These are phyloP conservation scores for Mactromeris polynyma DNA, from an alignment of 2,888 invertebrate species.

Conservation along the genomic window DNA sequence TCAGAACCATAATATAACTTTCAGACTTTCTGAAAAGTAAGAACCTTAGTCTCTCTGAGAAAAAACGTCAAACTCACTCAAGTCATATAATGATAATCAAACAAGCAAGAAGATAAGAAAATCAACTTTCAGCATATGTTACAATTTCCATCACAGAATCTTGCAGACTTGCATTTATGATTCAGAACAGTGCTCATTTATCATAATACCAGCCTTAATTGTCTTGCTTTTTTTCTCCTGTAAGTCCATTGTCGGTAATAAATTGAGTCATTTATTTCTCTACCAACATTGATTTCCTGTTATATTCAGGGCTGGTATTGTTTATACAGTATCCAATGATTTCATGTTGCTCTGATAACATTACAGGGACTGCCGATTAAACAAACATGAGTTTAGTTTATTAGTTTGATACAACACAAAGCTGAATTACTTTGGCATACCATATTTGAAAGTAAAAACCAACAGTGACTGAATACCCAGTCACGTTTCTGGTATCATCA, in stretches of 20 bases:
- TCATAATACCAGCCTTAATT: not conserved
- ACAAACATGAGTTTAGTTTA: not conserved
- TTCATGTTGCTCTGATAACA: not conserved
- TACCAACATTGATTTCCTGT: slow-evolving; percentile 6
- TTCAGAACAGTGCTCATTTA: not conserved
- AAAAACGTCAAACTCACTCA: no score
- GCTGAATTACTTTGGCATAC: not conserved
- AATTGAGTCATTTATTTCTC: slow-evolving; percentile 16
- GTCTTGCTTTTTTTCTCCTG: not conserved
- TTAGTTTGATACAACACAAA: not conserved
- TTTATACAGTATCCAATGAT: slow-evolving; percentile 1
- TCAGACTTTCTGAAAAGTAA: no score
- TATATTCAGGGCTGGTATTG: not conserved
- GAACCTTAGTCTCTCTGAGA: no score
- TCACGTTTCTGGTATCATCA: no score
- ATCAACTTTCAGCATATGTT: not conserved
- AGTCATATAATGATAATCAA: no score
- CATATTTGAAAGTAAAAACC: not conserved
- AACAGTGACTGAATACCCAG: no score
- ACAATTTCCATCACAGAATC: not conserved
- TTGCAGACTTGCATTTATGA: not conserved
- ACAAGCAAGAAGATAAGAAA: not conserved
- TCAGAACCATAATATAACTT: no score
- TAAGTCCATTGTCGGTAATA: not conserved
- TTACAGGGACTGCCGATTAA: not conserved